These are phyloP conservation scores for Perccottus glenii DNA, from an alignment of 2,113 vertebrate genomes.

Conservation along the genomic window DNA sequence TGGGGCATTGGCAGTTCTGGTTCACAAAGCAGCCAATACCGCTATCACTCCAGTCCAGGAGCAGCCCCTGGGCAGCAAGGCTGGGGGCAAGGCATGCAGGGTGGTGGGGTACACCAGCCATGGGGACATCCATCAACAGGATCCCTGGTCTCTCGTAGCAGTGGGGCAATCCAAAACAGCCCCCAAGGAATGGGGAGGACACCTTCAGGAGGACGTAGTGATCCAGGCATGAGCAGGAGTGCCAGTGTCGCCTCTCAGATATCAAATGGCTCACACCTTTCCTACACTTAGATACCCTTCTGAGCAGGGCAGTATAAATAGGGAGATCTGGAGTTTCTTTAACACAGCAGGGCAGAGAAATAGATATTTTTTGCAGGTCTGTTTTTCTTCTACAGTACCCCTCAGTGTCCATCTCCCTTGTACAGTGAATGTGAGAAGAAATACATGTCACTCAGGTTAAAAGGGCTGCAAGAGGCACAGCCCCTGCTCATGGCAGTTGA, in stretches of 20 bases:
- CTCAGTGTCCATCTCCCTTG: constrained; percentile 44
- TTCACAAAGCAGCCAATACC: constrained; percentile 85
- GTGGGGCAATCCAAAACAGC: constrained; percentile 93
- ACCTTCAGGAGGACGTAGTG: constrained; percentile 92
- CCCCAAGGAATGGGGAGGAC: constrained; percentile 97
- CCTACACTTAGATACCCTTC: constrained; percentile 88
- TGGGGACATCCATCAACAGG: constrained; percentile 89
- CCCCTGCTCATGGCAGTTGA: constrained; percentile 65
- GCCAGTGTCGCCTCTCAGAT: constrained; percentile 99
- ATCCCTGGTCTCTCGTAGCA: constrained; percentile 86
- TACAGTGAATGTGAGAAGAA: constrained; percentile 71
- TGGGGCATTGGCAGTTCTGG: constrained; percentile 77
- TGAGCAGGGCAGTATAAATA: constrained; percentile 30
- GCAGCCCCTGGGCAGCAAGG: constrained; percentile 87
- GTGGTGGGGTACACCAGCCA: constrained; percentile 83
- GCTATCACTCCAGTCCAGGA: constrained; percentile 89
- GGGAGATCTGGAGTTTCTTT: constrained; percentile 32
- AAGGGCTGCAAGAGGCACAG: constrained; percentile 60
- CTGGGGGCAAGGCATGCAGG: constrained; percentile 90
- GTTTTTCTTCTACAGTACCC: constrained; percentile 27
- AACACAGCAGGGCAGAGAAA: constrained; percentile 38
- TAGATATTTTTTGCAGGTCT: constrained; percentile 22
- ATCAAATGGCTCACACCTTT: constrained; percentile 99
- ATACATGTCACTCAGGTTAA: constrained; percentile 78
- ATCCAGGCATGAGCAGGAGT: constrained; percentile 98